These are phyloP conservation scores for Heliconius ismenius DNA, from an alignment of 2,888 invertebrate species.

Conservation along the genomic window DNA sequence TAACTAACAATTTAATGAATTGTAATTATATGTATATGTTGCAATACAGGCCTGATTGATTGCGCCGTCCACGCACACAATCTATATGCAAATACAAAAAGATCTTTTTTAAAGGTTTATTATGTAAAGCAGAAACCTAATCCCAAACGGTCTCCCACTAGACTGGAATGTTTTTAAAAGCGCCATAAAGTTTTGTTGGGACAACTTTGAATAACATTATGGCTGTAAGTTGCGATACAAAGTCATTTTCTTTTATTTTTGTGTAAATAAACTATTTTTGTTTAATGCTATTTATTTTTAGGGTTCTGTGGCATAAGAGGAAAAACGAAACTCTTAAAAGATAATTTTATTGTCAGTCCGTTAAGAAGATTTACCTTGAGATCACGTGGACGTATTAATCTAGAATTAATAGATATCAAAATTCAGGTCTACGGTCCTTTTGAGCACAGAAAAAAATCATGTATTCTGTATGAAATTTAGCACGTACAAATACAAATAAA, in stretches of 20 bases:
- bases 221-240: constrained; percentile 4
- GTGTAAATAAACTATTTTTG: not conserved
- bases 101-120: constrained; percentile 60
- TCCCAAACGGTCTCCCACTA: constrained; percentile 58
- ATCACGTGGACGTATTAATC: no score
- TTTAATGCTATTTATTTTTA: not conserved
- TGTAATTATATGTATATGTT: constrained; percentile 9
- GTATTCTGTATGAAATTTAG: no score
- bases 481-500: no score
- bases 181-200: constrained; percentile 33
- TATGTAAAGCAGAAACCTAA: constrained; percentile 69
- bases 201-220: constrained; percentile 24
- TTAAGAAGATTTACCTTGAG: no score
- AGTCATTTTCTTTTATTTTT: not conserved
- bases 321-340: not conserved
- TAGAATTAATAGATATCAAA: no score
- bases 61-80: constrained; percentile 61
- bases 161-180: constrained; percentile 49
- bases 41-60: constrained; percentile 59
- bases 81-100: constrained; percentile 68
- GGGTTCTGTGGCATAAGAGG: not conserved
- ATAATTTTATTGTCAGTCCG: no score
- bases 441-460: no score
- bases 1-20: not conserved
- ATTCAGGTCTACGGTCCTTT: no score